phyloP scores from a whole-genome alignment of 92 coral and sea anemone genomes.

The Plumapathes pennacea region DNA sequence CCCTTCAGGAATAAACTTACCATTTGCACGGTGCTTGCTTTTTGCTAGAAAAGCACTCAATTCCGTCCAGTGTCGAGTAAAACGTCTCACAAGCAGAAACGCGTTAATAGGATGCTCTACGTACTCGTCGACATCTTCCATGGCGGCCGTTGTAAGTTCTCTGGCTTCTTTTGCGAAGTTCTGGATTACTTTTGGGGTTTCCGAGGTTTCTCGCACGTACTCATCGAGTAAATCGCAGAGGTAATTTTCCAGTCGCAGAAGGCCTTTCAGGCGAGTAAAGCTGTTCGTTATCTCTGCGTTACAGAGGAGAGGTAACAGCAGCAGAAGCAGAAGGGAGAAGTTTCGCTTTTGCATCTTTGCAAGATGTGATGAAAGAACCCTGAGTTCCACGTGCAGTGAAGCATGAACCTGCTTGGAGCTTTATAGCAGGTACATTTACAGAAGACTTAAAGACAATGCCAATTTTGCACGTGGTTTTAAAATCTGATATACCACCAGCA shows the following conservation, averaged over 20 bases:
- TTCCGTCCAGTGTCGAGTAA: constrained; percentile 71
- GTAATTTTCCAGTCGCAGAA: constrained; percentile 60
- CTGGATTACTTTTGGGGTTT: constrained; percentile 33
- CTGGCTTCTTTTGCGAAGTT: constrained; percentile 32
- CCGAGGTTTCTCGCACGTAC: constrained; percentile 37
- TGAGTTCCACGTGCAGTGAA: no score
- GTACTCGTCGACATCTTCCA: constrained; percentile 61
- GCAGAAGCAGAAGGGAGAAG: no score
- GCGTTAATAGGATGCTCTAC: constrained; percentile 88
- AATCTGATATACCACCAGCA: no score
- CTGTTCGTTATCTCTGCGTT: no score
- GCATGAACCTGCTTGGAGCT: no score
- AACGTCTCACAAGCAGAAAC: constrained; percentile 70
- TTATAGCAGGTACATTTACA: no score
- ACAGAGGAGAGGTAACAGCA: no score
- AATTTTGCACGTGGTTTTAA: no score
- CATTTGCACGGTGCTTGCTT: constrained; percentile 42
- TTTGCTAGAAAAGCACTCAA: constrained; percentile 46
- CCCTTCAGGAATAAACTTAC: constrained; percentile 31
- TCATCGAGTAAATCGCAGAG: constrained; percentile 52
- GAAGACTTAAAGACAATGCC: no score
- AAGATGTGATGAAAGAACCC: no score
- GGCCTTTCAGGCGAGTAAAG: constrained; percentile 63
- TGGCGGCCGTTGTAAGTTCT: constrained; percentile 21
- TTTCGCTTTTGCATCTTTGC: no score